Evolutionary conservation across 2,797 vertebrate genomes (phyloP), one percentile per base, ranked within the genome.

Genomic region (Acanthiza pusilla): DNA sequence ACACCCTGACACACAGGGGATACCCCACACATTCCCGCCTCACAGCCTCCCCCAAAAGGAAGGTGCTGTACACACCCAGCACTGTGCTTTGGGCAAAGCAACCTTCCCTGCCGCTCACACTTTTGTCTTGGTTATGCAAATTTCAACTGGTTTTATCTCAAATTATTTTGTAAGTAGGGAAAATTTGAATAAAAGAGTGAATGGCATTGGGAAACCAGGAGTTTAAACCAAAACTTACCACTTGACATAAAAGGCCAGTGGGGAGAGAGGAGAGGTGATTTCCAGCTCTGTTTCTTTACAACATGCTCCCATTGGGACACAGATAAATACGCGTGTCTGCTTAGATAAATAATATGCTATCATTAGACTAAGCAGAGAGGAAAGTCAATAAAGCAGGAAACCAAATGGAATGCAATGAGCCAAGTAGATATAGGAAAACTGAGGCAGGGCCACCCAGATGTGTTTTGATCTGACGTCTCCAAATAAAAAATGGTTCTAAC

Each of bases 1-100:
- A 19, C 17, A 47, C n/a, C 9, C 2, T 0, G 0, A 2, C 17
- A 29, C 11, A 10, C 2, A 8, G 34, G 32, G 60, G 42, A 10
- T 20, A 3, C 16, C 60, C 38, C 29, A 9, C 12, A 34, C 3
- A 2, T 8, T 38, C 29, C 30, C 32, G 2, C 19, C 23, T 40
- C 47, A 34, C 14, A 62, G 42, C 25, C 18, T 42, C 19, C 25
- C n/a, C 19, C 30, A 10, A 70, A 84, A 65, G 34, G 27, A 38
- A 61, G 26, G 27, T 6, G 27, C 18, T 55, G 5, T 29, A 38
- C 27, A 30, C 13, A 17, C n/a, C 29, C 13, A 43, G 7, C 20
- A 18, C 29, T 21, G 10, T 54, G 32, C 19, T 74, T 81, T 32
- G 19, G 22, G 22, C 40, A n/a, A 62, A 8, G 4, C 47, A 4